Evolutionary conservation across 1,140 invertebrate genomes (phyloP).

Genomic region (Oryctes rhinoceros): DNA sequence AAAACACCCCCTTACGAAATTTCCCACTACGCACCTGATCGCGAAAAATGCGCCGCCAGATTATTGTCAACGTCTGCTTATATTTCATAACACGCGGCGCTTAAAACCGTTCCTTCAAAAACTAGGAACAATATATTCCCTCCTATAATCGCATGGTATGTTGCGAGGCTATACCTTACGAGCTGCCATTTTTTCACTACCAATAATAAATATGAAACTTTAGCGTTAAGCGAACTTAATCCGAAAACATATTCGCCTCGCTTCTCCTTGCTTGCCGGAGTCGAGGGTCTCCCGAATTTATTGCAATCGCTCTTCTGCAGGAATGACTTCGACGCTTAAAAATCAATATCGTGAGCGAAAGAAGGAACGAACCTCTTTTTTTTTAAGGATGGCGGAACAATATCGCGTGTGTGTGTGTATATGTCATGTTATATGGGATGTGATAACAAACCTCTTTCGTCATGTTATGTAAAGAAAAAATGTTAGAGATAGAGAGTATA

Average conservation of each 20-base stretch:
- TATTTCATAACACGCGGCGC: slow-evolving; percentile 6
- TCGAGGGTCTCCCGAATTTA: slow-evolving; percentile 13
- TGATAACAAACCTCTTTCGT: too few species aligned
- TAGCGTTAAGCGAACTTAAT: slow-evolving; percentile 22
- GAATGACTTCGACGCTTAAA: background rate
- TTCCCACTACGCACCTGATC: background rate
- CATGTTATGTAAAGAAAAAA: too few species aligned
- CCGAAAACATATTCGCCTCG: slow-evolving; percentile 13
- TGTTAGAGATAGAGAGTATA: too few species aligned
- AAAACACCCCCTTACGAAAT: background rate
- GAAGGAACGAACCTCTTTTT: background rate
- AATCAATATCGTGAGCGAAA: slow-evolving; percentile 7
- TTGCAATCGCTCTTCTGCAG: slow-evolving; percentile 17
- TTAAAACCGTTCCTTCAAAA: background rate
- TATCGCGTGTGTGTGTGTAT: background rate
- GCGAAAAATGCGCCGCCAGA: too few species aligned
- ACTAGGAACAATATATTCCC: background rate
- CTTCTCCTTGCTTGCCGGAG: background rate
- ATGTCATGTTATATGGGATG: background rate
- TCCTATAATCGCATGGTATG: background rate
- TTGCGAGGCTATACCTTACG: background rate
- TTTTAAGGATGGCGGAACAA: background rate
- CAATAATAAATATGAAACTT: slow-evolving; percentile 16
- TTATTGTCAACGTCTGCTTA: background rate
- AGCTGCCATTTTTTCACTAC: background rate